Conservation (phyloP, 2,888 invertebrate species). For the Scaptomyza cyrtandrae region DNA sequence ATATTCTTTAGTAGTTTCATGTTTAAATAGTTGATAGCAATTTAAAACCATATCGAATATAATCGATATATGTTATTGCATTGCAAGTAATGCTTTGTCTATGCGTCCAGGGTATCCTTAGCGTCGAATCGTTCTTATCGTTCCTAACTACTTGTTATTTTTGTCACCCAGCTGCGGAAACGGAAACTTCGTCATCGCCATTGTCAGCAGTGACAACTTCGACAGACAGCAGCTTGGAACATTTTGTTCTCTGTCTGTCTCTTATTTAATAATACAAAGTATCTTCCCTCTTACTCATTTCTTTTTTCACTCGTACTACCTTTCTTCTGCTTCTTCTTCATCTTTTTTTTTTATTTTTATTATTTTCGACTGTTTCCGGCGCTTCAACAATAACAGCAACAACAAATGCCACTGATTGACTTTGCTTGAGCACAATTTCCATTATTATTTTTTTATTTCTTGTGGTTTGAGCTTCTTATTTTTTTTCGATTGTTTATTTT, state of each 20-base stretch:
- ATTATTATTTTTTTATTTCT: conserved; percentile 57
- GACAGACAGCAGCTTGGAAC: conserved; percentile 40
- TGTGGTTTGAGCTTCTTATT: conserved; percentile 26
- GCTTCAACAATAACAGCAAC: conserved; percentile 21
- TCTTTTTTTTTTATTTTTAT: conserved; percentile 34
- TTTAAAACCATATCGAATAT: neutral
- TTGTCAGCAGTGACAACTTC: conserved; percentile 53
- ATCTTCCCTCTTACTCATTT: conserved; percentile 47
- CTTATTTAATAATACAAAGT: conserved; percentile 76
- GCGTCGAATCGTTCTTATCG: neutral
- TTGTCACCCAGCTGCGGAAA: conserved; percentile 56
- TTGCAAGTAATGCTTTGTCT: too few species aligned
- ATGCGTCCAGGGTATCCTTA: conserved; percentile 13
- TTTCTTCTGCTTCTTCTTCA: conserved; percentile 22
- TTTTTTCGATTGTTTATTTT: conserved; percentile 18
- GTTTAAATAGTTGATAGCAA: neutral
- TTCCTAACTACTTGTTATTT: conserved; percentile 27
- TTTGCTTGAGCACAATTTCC: conserved; percentile 66
- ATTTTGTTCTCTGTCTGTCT: conserved; percentile 58
- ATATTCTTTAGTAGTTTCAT: neutral
- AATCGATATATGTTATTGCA: neutral
- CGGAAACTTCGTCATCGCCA: conserved; percentile 56
- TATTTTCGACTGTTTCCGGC: conserved; percentile 53
- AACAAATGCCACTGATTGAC: conserved; percentile 67
- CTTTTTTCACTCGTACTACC: conserved; percentile 16